phyloP scores from a whole-genome alignment of 2,113 vertebrate species.

The Australoheros scitulus region DNA sequence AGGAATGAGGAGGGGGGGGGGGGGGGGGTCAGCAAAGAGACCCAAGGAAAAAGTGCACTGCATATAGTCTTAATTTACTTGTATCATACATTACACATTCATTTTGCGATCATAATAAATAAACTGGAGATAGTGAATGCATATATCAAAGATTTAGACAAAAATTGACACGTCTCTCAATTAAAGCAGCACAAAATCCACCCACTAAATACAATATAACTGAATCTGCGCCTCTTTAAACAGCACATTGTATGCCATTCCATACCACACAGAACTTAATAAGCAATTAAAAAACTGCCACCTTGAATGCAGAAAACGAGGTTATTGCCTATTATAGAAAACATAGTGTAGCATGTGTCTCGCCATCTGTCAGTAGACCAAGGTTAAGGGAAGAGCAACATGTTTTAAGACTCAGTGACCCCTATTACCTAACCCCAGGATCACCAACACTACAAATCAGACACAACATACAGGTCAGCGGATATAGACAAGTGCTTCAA shows the following conservation, averaged over 20 bases:
- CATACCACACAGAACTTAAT: not conserved
- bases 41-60: not conserved
- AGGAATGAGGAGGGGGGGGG: no score
- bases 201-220: not conserved
- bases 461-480: conserved; percentile 55
- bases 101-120: not conserved
- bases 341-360: not conserved
- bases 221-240: not conserved
- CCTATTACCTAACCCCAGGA: conserved; percentile 7
- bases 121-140: not conserved
- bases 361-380: not conserved
- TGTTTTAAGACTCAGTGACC: conserved; percentile 13
- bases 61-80: not conserved
- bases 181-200: not conserved
- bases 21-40: not conserved
- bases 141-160: not conserved
- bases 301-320: not conserved
- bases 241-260: not conserved
- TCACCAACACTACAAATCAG: conserved; percentile 7
- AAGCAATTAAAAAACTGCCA: not conserved
- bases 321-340: not conserved
- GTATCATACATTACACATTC: not conserved
- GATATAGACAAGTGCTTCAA: conserved; percentile 30
- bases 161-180: not conserved
- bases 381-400: not conserved